Evolutionary conservation across 2,113 vertebrate genomes (phyloP), one percentile per base, ranked within the genome.

Genomic region (Tenrec ecaudatus): DNA sequence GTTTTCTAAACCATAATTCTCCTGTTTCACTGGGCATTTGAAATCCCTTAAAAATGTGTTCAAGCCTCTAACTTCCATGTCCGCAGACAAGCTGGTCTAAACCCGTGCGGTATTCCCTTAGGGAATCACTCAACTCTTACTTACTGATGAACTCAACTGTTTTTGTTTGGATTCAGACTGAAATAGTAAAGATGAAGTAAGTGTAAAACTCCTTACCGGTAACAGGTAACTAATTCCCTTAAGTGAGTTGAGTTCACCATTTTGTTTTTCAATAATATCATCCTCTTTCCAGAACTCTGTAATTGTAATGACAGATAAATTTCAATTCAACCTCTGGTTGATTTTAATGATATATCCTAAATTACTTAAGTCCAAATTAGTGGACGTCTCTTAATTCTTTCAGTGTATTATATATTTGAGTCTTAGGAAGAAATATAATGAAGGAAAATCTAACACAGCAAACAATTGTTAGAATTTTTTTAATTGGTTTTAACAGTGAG

Each of bases 401-500:
- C 78, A 36, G 82, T 85, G 76, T 71, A 81, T 58, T 88, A 80
- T 78, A 27, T 80, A 88, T 78, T 77, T 77, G 38, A 77, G 38
- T 29, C 23, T 43, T 94, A 58, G 29, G 33, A 90, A 95, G 76
- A 88, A 90, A 95, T 64, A 90, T 19, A 82, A 71, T 79, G n/a
- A 4, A 79, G 31, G 58, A 62, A 89, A 25, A 91, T 69, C 25
- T 90, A 31, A 38, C 38, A 76, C 1, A 81, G n/a, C 33, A 20
- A 95, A 15, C 76, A 60, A 9, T 88, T 95, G 43, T 68, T 80
- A 82, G 23, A 79, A 92, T 83, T 25, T 27, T 25, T 73, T 27
- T 91, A 88, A 6, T 47, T 93, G 93, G 22, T 90, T 92, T 82
- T 73, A 94, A 69, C 85, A 89, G 79, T 89, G 91, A 75, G 31